A percentile compares a stretch with the other conserved stretches of the same genome.
phyloP scores from a whole-genome alignment of 2,113 vertebrate species.

The Indri indri region DNA sequence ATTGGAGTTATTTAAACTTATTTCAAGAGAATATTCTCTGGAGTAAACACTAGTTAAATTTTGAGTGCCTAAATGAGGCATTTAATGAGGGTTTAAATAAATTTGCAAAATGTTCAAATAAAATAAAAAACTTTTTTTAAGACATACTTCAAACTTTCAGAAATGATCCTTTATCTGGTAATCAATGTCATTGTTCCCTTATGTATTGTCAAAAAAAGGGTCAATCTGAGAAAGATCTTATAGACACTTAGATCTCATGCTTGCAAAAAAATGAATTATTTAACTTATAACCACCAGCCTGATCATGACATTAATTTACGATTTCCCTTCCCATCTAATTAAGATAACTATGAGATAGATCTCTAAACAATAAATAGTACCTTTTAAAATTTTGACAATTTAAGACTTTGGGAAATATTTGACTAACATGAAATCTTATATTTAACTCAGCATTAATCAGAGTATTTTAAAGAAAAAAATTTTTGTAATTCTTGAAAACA shows the following conservation, averaged over 20 bases:
- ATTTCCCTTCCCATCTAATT: slow-evolving; percentile 43
- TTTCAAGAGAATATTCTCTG: neutral
- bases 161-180: neutral
- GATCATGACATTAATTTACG: slow-evolving; percentile 44
- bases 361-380: neutral
- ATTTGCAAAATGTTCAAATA: neutral
- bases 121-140: neutral
- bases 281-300: slow-evolving; percentile 5
- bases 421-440: neutral
- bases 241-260: neutral
- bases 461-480: neutral
- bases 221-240: neutral
- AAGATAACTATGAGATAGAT: slow-evolving; percentile 29
- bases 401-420: slow-evolving; percentile 32
- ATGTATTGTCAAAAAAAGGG: neutral
- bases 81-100: neutral
- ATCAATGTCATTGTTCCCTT: slow-evolving; percentile 6
- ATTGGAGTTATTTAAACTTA: neutral
- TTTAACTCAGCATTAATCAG: neutral
- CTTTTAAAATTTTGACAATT: slow-evolving; percentile 5
- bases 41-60: neutral
- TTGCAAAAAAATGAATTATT: slow-evolving; percentile 37
- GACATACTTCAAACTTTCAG: neutral
- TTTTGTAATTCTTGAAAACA: neutral
- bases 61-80: neutral